Evolutionary conservation across 1,140 invertebrate genomes (phyloP).

Genomic region (Tetramorium simillimum): DNA sequence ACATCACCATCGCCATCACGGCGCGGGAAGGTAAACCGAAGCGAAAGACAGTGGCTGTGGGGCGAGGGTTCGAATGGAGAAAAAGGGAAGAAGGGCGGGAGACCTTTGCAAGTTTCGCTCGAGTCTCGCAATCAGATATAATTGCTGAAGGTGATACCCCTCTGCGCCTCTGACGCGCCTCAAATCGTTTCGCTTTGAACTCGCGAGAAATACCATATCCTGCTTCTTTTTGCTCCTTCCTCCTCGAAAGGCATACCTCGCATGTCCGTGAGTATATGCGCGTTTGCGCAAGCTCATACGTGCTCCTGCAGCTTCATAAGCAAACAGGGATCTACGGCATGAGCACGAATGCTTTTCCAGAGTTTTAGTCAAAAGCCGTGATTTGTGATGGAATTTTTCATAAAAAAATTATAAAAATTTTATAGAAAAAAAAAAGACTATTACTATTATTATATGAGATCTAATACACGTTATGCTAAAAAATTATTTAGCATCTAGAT

Average conservation of each 20-base stretch:
- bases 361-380: background rate
- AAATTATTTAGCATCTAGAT: background rate
- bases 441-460: background rate
- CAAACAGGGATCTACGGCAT: background rate
- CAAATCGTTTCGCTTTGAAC: slow-evolving; percentile 66
- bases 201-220: slow-evolving; percentile 54
- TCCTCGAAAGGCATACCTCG: background rate
- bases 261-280: background rate
- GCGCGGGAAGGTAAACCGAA: slow-evolving; percentile 40
- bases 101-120: background rate
- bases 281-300: background rate
- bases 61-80: background rate
- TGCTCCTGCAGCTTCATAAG: background rate
- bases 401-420: background rate
- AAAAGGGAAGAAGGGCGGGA: background rate
- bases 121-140: slow-evolving; percentile 55
- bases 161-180: background rate
- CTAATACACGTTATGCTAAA: background rate
- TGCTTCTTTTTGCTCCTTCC: background rate
- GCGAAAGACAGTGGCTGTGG: slow-evolving; percentile 52
- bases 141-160: slow-evolving; percentile 56
- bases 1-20: slow-evolving; percentile 61
- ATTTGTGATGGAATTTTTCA: background rate
- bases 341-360: background rate
- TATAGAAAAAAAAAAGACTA: background rate